Percentiles rank a stretch among this genome's conserved stretches.
Evolutionary conservation across 2,888 invertebrate species (phyloP).

Genomic region (Calameuta pallipes): DNA sequence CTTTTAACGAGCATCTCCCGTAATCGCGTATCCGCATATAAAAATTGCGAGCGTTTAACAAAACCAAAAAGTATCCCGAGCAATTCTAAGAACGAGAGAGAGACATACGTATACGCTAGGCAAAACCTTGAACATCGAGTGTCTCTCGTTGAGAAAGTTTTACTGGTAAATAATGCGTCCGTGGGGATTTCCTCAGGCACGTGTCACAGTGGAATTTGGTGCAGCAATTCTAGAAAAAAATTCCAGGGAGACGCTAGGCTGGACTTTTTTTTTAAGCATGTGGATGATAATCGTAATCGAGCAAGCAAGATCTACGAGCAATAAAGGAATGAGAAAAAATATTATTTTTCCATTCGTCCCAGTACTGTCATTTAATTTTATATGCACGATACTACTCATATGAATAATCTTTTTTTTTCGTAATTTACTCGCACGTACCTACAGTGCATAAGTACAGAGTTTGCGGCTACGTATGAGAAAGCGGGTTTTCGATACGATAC

Average conservation of each 20-base stretch:
- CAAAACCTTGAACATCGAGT: not conserved
- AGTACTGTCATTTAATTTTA: not conserved
- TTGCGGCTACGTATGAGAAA: not conserved
- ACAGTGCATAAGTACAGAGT: not conserved
- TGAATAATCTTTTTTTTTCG: not conserved
- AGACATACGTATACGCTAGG: not conserved
- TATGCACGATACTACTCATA: not conserved
- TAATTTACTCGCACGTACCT: not conserved
- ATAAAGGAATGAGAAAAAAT: not conserved
- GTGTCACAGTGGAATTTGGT: not conserved
- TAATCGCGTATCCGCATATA: not conserved
- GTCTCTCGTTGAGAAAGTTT: not conserved
- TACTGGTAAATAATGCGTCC: not conserved
- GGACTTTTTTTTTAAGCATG: not conserved
- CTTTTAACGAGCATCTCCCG: not conserved
- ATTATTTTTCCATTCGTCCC: not conserved
- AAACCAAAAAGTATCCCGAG: not conserved
- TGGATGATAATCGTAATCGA: not conserved
- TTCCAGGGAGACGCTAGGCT: not conserved
- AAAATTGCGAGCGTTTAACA: not conserved
- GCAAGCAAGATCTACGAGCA: not conserved
- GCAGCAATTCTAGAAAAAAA: not conserved
- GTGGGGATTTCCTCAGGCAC: not conserved
- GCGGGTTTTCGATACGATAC: not conserved
- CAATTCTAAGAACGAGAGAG: not conserved